Percentiles rank a stretch among this genome's conserved stretches.
These are phyloP conservation scores for Xestoiulus laeticollis DNA, from an alignment of 2,888 invertebrate genomes.

Conservation along the genomic window DNA sequence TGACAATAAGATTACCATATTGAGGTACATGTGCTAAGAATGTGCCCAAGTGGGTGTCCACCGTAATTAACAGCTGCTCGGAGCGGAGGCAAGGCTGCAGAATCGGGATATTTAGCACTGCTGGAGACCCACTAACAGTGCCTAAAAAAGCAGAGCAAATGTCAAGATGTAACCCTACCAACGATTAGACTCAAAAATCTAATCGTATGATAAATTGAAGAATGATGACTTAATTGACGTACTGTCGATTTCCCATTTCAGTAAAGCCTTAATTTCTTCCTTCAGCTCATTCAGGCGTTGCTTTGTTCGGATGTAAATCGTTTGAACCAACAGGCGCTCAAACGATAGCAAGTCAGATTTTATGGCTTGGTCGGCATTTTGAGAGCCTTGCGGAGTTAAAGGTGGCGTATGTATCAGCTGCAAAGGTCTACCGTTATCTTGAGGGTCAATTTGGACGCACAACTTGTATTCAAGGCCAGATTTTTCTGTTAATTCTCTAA, in stretches of 20 bases:
- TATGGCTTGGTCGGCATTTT: slow-evolving; percentile 66
- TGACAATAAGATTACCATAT: slow-evolving; percentile 70
- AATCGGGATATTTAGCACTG: slow-evolving; percentile 89
- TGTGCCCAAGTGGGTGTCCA: slow-evolving; percentile 93
- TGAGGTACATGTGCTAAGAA: slow-evolving; percentile 92
- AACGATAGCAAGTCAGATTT: slow-evolving; percentile 91
- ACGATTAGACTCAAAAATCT: not conserved
- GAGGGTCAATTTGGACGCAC: slow-evolving; percentile 86
- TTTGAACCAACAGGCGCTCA: slow-evolving; percentile 92
- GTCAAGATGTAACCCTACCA: not conserved
- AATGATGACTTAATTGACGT: slow-evolving; percentile 58
- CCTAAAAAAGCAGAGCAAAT: slow-evolving; percentile 67
- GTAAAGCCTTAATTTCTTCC: slow-evolving; percentile 74
- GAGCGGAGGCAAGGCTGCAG: slow-evolving; percentile 89
- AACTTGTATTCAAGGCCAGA: slow-evolving; percentile 89
- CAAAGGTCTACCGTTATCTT: slow-evolving; percentile 79
- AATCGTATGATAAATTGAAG: no score
- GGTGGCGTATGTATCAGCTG: slow-evolving; percentile 67
- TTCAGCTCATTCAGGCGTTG: slow-evolving; percentile 84
- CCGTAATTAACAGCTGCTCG: slow-evolving; percentile 89
- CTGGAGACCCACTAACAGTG: slow-evolving; percentile 89
- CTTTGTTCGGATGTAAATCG: slow-evolving; percentile 90
- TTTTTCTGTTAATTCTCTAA: slow-evolving; percentile 70
- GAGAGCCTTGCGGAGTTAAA: slow-evolving; percentile 64
- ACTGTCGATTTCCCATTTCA: slow-evolving; percentile 78